Percentiles rank a stretch among this genome's conserved stretches.
Conservation (phyloP, 2,113 vertebrate genomes). For the Siphamia tubifer region DNA sequence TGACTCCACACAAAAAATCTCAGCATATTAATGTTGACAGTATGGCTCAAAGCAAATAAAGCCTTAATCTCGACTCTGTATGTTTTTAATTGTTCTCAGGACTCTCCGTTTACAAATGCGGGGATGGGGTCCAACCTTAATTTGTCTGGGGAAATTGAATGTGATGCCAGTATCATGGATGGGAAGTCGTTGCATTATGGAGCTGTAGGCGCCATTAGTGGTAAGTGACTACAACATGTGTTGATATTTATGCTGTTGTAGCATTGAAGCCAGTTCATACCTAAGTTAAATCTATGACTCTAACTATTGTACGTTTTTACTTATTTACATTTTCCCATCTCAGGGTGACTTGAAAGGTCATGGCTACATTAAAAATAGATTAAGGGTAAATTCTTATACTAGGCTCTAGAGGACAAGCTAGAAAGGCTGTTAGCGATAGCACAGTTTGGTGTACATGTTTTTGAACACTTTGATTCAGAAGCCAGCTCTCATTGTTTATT, state of each 20-base stretch:
- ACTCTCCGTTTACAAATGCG: slow-evolving; percentile 98
- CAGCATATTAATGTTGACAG: neutral
- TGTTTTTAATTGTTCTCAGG: slow-evolving; percentile 79
- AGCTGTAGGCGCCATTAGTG: slow-evolving; percentile 94
- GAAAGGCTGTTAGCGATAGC: neutral
- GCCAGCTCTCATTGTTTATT: neutral
- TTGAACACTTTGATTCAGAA: slow-evolving; percentile 16
- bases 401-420: neutral
- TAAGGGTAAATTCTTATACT: neutral
- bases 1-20: too few relatives aligned
- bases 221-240: slow-evolving; percentile 64
- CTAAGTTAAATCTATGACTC: neutral
- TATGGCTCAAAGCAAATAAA: neutral
- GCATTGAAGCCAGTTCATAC: neutral
- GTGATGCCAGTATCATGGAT: slow-evolving; percentile 99
- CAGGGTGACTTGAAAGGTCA: too few relatives aligned
- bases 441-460: neutral
- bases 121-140: slow-evolving; percentile 98
- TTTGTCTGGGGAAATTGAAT: slow-evolving; percentile 96
- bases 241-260: neutral
- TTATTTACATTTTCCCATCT: neutral
- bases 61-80: slow-evolving; percentile 21
- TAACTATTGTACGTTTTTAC: neutral
- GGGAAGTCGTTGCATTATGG: slow-evolving; percentile 96
- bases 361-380: too few relatives aligned